A percentile compares a stretch with the other conserved stretches of the same genome.
Evolutionary conservation across 2,113 vertebrate genomes (phyloP).

Genomic region (Misgurnus anguillicaudatus): DNA sequence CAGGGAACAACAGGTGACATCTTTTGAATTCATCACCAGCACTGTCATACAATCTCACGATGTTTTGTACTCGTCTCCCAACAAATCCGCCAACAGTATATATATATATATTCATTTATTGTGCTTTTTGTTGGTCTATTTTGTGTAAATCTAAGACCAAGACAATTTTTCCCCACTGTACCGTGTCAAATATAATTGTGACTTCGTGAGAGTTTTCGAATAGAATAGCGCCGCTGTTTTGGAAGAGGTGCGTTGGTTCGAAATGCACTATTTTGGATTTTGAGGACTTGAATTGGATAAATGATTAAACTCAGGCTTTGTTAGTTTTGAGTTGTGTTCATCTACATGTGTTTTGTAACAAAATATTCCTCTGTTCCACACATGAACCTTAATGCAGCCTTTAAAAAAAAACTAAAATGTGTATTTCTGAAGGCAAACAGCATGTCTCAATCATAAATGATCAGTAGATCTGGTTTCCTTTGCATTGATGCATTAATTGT

Average conservation of each 20-base stretch:
- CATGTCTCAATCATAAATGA: not conserved
- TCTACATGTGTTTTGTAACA: not conserved
- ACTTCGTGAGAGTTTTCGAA: not conserved
- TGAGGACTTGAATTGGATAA: not conserved
- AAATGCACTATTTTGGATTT: constrained; percentile 37
- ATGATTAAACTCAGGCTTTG: constrained; percentile 33
- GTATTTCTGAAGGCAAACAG: not conserved
- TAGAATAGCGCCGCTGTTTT: constrained; percentile 4
- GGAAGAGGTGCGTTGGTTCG: constrained; percentile 6
- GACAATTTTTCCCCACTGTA: not conserved
- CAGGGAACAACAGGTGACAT: constrained; percentile 75
- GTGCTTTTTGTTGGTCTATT: not conserved
- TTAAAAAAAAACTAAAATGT: not conserved
- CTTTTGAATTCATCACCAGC: constrained; percentile 68
- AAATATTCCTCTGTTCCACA: not conserved
- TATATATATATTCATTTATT: not conserved
- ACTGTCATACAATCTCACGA: constrained; percentile 44
- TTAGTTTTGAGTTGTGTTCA: constrained; percentile 18
- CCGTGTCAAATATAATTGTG: not conserved
- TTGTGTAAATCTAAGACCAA: not conserved
- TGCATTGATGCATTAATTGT: constrained; percentile 58
- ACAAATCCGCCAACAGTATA: constrained; percentile 4
- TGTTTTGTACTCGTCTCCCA: constrained; percentile 27
- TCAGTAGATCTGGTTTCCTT: not conserved
- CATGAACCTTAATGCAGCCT: not conserved